Evolutionary conservation across 2,888 invertebrate genomes (phyloP).

Genomic region (Penaeus monodon): DNA sequence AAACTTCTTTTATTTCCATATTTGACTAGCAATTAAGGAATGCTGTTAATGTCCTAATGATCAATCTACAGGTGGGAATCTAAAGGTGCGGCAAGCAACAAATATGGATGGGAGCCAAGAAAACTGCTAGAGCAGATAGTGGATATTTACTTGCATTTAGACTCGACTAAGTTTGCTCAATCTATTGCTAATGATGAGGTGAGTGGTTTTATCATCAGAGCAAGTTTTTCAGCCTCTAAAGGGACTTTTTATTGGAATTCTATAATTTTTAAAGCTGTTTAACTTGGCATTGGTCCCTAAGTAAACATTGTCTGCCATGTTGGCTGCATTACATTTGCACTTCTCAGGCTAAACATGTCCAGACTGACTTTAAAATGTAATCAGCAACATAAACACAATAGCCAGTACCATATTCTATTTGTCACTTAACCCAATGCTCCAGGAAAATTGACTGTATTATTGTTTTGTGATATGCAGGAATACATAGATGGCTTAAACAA

Average conservation of each 20-base stretch:
- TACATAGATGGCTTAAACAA: no score
- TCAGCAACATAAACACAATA: no score
- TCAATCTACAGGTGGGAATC: slow-evolving; percentile 69
- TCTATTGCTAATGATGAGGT: slow-evolving; percentile 97
- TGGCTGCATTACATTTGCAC: background rate
- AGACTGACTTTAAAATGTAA: no score
- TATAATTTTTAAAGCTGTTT: no score
- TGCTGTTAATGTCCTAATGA: background rate
- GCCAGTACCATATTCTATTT: no score
- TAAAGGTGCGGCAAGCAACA: slow-evolving; percentile 92
- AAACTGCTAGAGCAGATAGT: slow-evolving; percentile 90
- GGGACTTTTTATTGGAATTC: background rate
- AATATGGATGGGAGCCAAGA: slow-evolving; percentile 98
- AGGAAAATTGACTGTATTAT: no score
- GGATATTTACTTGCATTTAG: slow-evolving; percentile 96
- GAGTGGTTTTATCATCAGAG: slow-evolving; percentile 66
- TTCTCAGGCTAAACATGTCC: background rate
- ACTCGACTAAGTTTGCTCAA: slow-evolving; percentile 89
- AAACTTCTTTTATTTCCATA: no score
- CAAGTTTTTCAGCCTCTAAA: background rate
- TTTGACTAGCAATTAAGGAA: no score
- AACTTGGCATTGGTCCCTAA: no score
- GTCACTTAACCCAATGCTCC: no score
- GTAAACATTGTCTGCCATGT: background rate
- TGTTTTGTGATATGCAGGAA: no score